phyloP scores from a whole-genome alignment of 2,888 invertebrate species.

The Clepsis dumicolana region DNA sequence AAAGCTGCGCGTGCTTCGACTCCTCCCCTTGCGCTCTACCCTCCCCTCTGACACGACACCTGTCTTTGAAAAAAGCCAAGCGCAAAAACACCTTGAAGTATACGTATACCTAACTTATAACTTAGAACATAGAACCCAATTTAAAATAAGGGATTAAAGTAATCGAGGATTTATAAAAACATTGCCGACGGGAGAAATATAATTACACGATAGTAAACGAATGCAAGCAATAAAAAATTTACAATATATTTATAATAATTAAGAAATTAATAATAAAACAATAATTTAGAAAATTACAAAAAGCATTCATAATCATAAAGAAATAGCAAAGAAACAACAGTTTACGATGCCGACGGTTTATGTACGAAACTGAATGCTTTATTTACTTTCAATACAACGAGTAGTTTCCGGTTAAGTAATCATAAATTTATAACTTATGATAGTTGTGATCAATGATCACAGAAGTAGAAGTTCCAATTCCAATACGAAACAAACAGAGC shows the following conservation, averaged over 20 bases:
- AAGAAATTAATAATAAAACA: background rate
- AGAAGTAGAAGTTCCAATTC: background rate
- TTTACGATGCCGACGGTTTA: background rate
- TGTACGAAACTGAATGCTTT: background rate
- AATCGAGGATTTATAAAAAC: constrained; percentile 1
- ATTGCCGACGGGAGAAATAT: background rate
- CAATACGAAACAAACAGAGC: too few species aligned
- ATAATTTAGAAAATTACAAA: background rate
- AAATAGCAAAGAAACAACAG: background rate
- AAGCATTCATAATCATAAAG: background rate
- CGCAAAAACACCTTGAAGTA: constrained; percentile 43
- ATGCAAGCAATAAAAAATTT: background rate
- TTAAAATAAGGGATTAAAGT: constrained; percentile 14
- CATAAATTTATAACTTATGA: background rate
- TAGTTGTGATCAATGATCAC: too few species aligned
- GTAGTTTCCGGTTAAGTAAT: background rate
- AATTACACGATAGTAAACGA: background rate
- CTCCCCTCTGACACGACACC: constrained; percentile 56
- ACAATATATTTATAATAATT: background rate
- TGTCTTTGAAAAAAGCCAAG: constrained; percentile 55
- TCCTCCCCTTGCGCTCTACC: constrained; percentile 51
- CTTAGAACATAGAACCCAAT: background rate
- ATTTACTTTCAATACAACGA: background rate
- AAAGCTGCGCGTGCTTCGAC: constrained; percentile 47
- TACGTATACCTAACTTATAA: constrained; percentile 42